phyloP scores from a whole-genome alignment of 2,888 invertebrate species.

The Blastobasis adustella region DNA sequence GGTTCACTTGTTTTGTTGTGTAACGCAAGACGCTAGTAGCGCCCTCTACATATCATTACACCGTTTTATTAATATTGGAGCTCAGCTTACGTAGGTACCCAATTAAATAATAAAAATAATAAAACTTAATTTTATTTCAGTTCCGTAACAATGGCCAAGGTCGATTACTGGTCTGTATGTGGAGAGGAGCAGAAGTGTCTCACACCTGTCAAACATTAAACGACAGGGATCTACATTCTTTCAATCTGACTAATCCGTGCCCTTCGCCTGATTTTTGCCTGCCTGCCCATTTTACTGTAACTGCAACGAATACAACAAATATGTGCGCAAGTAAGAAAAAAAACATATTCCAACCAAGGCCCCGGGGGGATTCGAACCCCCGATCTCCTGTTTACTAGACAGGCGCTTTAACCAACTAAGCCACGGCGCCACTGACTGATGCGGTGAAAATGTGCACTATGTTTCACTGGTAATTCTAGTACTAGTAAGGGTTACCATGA shows the following conservation, averaged over 20 bases:
- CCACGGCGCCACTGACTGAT: conserved; percentile 58
- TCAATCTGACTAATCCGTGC: conserved; percentile 68
- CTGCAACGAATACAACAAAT: conserved; percentile 62
- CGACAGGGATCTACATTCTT: conserved; percentile 52
- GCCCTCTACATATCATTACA: too few species aligned
- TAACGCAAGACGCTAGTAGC: too few species aligned
- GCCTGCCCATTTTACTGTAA: conserved; percentile 67
- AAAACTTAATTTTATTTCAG: conserved; percentile 32
- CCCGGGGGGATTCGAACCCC: conserved; percentile 75
- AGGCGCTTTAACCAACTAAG: conserved; percentile 76
- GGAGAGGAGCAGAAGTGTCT: conserved; percentile 58
- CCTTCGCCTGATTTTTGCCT: conserved; percentile 64
- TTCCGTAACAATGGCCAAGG: conserved; percentile 73
- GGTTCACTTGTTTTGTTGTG: too few species aligned
- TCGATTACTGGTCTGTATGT: conserved; percentile 74
- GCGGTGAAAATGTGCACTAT: conserved; percentile 27
- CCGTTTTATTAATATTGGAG: too few species aligned
- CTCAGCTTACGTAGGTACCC: neutral
- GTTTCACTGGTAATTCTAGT: neutral
- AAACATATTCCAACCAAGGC: conserved; percentile 35
- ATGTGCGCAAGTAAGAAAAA: conserved; percentile 75
- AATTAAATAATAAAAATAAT: too few species aligned
- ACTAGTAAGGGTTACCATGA: too few species aligned
- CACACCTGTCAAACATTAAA: conserved; percentile 63
- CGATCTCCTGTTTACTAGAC: conserved; percentile 75